Conservation (phyloP, 2,888 invertebrate genomes). For the Perithous albicinctus region DNA sequence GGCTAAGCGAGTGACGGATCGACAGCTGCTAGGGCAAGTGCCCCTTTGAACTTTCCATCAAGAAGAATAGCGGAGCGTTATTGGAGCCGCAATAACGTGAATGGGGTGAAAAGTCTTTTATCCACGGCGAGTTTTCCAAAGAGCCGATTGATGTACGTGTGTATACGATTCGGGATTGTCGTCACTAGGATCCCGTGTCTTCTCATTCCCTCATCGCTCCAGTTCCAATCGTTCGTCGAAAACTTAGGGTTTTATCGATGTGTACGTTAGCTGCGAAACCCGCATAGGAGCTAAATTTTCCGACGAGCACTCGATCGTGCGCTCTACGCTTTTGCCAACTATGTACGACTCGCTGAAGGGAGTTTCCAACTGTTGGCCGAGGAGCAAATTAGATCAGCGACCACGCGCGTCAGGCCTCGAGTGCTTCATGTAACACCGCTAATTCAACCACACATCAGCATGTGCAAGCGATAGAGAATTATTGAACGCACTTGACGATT, state of each 20-base stretch:
- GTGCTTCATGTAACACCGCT: constrained; percentile 4
- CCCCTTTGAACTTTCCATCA: constrained; percentile 4
- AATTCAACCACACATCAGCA: too few relatives aligned
- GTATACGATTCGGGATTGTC: background rate
- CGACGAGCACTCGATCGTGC: background rate
- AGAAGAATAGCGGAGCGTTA: constrained; percentile 6
- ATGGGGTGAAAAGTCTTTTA: constrained; percentile 14
- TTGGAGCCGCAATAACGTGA: constrained; percentile 1
- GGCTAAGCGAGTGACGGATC: background rate
- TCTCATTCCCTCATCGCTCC: background rate
- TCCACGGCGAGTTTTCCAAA: background rate
- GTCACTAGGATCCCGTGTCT: background rate
- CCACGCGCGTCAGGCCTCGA: constrained; percentile 23
- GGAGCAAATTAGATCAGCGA: constrained; percentile 70
- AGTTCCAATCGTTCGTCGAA: background rate
- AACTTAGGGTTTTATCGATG: background rate
- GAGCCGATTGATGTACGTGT: background rate
- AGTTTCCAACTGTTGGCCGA: constrained; percentile 19
- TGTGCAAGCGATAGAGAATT: too few relatives aligned
- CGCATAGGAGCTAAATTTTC: background rate
- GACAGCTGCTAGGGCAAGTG: background rate
- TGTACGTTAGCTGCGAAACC: background rate
- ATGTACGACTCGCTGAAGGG: constrained; percentile 20
- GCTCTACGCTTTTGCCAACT: background rate
- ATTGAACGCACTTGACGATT: too few relatives aligned